Conservation (phyloP, 2,797 vertebrate species). For the Buceros bicornis region DNA sequence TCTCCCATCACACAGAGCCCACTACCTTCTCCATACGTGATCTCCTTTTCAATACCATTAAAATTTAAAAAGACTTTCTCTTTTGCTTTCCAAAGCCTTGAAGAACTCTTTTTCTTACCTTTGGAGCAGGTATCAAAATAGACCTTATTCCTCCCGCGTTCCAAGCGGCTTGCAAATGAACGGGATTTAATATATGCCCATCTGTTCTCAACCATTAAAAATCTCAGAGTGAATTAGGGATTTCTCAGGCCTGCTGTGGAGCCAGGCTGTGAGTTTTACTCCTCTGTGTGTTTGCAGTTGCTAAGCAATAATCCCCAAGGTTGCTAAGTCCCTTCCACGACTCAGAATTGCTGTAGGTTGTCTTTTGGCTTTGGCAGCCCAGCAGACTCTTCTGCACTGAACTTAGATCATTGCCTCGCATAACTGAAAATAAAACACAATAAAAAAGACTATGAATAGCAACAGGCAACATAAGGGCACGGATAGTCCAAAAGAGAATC, state of each 20-base stretch:
- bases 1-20: background rate
- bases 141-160: slow-evolving; percentile 32
- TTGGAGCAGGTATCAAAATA: slow-evolving; percentile 28
- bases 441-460: background rate
- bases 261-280: slow-evolving; percentile 42
- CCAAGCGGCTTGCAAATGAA: slow-evolving; percentile 30
- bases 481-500: background rate
- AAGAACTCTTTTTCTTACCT: slow-evolving; percentile 52
- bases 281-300: slow-evolving; percentile 75
- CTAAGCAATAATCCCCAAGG: slow-evolving; percentile 78
- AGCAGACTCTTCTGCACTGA: slow-evolving; percentile 5
- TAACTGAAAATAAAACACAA: slow-evolving; percentile 51
- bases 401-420: slow-evolving; percentile 17
- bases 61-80: background rate
- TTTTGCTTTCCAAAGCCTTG: background rate
- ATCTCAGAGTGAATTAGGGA: slow-evolving; percentile 38
- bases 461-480: background rate
- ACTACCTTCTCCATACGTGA: background rate
- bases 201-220: slow-evolving; percentile 52
- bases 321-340: slow-evolving; percentile 45
- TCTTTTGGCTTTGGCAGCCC: slow-evolving; percentile 56
- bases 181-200: slow-evolving; percentile 45
- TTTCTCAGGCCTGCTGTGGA: slow-evolving; percentile 55
- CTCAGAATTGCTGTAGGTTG: slow-evolving; percentile 56
- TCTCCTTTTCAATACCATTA: background rate